Evolutionary conservation across 1,140 invertebrate species (phyloP).

Genomic region (Pseudomyrmex concolor): DNA sequence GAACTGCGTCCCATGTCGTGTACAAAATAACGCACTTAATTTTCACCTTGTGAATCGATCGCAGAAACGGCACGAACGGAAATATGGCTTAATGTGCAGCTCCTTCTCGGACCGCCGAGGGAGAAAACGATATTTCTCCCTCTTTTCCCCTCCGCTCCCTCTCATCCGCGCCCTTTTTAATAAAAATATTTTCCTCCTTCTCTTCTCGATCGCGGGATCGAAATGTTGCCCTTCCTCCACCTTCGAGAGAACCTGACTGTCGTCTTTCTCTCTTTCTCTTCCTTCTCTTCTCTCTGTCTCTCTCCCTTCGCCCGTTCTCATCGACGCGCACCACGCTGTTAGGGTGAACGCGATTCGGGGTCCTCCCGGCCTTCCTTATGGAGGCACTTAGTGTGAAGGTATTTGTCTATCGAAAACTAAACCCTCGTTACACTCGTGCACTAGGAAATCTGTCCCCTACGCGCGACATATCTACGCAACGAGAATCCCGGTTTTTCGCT

Average conservation of each 20-base stretch:
- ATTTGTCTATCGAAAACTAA: conserved; percentile 73
- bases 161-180: conserved; percentile 61
- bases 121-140: conserved; percentile 39
- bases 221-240: conserved; percentile 15
- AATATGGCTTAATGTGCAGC: conserved; percentile 68
- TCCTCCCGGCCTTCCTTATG: conserved; percentile 53
- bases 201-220: background rate
- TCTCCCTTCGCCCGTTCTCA: background rate
- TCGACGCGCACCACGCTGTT: conserved; percentile 32
- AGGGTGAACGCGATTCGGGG: conserved; percentile 68
- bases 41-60: conserved; percentile 19
- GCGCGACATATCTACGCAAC: conserved; percentile 12
- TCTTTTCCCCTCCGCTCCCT: conserved; percentile 37
- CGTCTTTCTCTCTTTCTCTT: conserved; percentile 30
- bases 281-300: background rate
- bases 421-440: conserved; percentile 55
- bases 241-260: conserved; percentile 20
- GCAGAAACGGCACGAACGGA: conserved; percentile 65
- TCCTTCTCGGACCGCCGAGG: conserved; percentile 36
- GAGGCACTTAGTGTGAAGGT: conserved; percentile 71
- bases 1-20: background rate
- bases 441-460: conserved; percentile 47
- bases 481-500: conserved; percentile 25
- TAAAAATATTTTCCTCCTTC: conserved; percentile 69
- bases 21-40: conserved; percentile 14